These are phyloP conservation scores for Nibea coibor DNA, from an alignment of 2,113 vertebrate species.

Conservation along the genomic window DNA sequence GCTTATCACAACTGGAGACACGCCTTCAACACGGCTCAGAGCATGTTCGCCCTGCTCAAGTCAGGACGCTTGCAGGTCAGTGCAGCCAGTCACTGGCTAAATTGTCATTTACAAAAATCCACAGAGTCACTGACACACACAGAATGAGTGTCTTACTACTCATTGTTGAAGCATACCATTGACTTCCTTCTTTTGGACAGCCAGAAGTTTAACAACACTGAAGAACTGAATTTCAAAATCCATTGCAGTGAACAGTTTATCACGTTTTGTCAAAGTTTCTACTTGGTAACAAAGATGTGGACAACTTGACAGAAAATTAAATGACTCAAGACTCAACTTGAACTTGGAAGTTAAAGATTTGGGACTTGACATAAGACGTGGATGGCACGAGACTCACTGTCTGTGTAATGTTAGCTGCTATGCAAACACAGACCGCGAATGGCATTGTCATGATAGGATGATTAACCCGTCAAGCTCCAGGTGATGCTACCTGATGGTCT, in stretches of 20 bases:
- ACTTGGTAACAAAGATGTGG: too few relatives aligned
- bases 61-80: slow-evolving; percentile 94
- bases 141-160: not conserved
- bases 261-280: not conserved
- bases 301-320: too few relatives aligned
- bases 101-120: not conserved
- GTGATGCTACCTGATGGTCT: too few relatives aligned
- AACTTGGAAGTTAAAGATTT: too few relatives aligned
- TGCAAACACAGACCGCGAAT: too few relatives aligned
- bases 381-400: too few relatives aligned
- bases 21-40: slow-evolving; percentile 96
- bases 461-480: too few relatives aligned
- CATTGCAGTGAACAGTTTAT: not conserved
- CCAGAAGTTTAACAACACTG: not conserved
- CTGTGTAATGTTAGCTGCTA: too few relatives aligned
- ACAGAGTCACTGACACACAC: not conserved
- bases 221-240: not conserved
- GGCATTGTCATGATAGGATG: too few relatives aligned
- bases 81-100: not conserved
- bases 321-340: too few relatives aligned
- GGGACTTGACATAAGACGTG: too few relatives aligned
- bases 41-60: slow-evolving; percentile 96
- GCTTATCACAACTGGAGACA: slow-evolving; percentile 99
- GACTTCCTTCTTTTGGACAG: not conserved
- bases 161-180: not conserved